These are phyloP conservation scores for Iguana delicatissima DNA, from an alignment of 2,797 vertebrate genomes.

Conservation along the genomic window DNA sequence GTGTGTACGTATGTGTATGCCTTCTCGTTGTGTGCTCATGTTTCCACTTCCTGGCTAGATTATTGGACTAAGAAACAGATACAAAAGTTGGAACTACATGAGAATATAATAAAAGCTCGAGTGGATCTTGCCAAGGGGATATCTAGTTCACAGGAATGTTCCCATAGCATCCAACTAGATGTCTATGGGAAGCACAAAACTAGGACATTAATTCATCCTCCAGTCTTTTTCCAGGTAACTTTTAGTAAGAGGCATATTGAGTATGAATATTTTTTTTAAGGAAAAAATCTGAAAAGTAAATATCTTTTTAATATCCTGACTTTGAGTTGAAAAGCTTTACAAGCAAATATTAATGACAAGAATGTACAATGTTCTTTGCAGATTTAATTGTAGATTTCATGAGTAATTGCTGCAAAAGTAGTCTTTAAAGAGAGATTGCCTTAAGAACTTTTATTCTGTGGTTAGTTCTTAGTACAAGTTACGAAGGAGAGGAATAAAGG, in stretches of 20 bases:
- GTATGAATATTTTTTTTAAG: neutral
- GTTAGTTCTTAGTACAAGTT: neutral
- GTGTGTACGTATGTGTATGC: neutral
- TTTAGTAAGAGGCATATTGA: no score
- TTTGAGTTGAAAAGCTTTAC: neutral
- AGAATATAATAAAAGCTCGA: neutral
- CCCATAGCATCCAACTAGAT: neutral
- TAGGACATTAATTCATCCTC: neutral
- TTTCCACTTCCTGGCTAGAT: neutral
- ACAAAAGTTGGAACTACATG: neutral
- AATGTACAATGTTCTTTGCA: neutral
- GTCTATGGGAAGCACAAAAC: neutral
- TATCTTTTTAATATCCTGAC: neutral
- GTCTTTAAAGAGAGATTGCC: neutral
- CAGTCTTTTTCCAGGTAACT: neutral
- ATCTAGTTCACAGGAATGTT: neutral
- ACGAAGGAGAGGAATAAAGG: neutral
- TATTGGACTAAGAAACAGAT: neutral
- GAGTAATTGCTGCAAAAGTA: neutral
- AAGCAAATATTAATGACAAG: neutral
- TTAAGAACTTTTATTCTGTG: neutral
- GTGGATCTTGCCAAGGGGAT: neutral
- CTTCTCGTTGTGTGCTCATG: no score
- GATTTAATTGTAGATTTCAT: neutral
- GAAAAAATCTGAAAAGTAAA: constrained; percentile 9